These are phyloP conservation scores for Scrobipalpa atriplicella DNA, from an alignment of 2,888 invertebrate genomes.

Conservation along the genomic window DNA sequence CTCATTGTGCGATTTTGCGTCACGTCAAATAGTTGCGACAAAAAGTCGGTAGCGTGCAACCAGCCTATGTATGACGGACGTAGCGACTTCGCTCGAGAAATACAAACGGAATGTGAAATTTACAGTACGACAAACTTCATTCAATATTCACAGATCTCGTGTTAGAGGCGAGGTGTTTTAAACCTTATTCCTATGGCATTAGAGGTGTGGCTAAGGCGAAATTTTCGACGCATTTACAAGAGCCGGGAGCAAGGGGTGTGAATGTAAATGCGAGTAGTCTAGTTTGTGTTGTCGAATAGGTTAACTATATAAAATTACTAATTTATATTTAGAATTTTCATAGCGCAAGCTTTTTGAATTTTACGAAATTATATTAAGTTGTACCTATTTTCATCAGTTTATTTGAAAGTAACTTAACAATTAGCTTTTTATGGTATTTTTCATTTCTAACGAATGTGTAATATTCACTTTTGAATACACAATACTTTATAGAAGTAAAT, in stretches of 20 bases:
- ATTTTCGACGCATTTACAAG: conserved; percentile 13
- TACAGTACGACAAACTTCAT: conserved; percentile 37
- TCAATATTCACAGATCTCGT: conserved; percentile 32
- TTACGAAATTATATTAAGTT: too few relatives aligned
- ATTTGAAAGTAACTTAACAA: too few relatives aligned
- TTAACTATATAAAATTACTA: neutral
- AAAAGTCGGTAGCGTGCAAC: neutral
- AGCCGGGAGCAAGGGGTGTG: conserved; percentile 22
- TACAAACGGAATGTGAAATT: conserved; percentile 43
- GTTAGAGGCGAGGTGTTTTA: conserved; percentile 1
- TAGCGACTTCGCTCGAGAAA: conserved; percentile 28
- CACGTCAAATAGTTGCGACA: too few relatives aligned
- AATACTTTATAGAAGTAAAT: too few relatives aligned
- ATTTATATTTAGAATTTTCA: neutral
- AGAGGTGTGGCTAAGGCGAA: neutral
- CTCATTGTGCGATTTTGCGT: too few relatives aligned
- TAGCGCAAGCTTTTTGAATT: too few relatives aligned
- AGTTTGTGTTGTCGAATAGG: conserved; percentile 25
- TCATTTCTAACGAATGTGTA: too few relatives aligned
- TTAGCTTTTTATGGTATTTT: too few relatives aligned
- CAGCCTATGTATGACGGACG: conserved; percentile 26
- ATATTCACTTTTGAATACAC: too few relatives aligned
- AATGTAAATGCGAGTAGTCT: conserved; percentile 26
- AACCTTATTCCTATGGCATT: conserved; percentile 6
- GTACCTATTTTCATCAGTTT: too few relatives aligned